A percentile compares a stretch with the other conserved stretches of the same genome.
These are phyloP conservation scores for Mohoua ochrocephala DNA, from an alignment of 2,113 vertebrate species.

Conservation along the genomic window DNA sequence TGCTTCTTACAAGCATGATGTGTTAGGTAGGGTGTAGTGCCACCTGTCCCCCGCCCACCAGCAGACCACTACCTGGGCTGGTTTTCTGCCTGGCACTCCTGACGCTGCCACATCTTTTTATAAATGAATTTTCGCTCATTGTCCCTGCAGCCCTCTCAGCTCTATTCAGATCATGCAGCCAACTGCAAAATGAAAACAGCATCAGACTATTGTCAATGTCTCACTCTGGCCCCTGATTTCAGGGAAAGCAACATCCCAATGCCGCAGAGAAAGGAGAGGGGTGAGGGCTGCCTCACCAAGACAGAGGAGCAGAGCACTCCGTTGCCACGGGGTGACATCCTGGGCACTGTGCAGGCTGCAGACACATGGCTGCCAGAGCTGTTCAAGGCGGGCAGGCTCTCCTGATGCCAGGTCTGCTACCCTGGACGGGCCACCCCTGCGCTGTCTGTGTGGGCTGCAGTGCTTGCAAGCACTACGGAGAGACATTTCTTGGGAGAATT, in stretches of 20 bases:
- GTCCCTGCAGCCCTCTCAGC: not conserved
- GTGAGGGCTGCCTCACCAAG: not conserved
- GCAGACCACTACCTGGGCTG: not conserved
- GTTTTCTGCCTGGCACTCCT: not conserved
- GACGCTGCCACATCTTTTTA: not conserved
- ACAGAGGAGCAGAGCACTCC: rapidly evolving
- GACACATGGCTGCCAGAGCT: not conserved
- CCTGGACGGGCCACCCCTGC: not conserved
- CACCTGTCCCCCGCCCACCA: not conserved
- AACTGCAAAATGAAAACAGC: slow-evolving; percentile 40
- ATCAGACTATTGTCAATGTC: not conserved
- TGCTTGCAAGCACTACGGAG: rapidly evolving
- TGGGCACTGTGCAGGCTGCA: not conserved
- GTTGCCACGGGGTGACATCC: rapidly evolving
- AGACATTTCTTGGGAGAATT: not conserved
- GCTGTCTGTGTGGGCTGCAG: rapidly evolving
- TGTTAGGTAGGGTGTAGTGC: not conserved
- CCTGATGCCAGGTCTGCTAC: not conserved
- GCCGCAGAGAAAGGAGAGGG: not conserved
- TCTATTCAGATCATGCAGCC: slow-evolving; percentile 38
- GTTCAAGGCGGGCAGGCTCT: rapidly evolving
- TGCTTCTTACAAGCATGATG: rapidly evolving
- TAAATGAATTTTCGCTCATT: slow-evolving; percentile 1
- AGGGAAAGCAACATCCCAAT: not conserved
- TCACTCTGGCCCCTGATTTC: not conserved